Evolutionary conservation across 2,797 vertebrate genomes (phyloP).

Genomic region (Esox lucius): DNA sequence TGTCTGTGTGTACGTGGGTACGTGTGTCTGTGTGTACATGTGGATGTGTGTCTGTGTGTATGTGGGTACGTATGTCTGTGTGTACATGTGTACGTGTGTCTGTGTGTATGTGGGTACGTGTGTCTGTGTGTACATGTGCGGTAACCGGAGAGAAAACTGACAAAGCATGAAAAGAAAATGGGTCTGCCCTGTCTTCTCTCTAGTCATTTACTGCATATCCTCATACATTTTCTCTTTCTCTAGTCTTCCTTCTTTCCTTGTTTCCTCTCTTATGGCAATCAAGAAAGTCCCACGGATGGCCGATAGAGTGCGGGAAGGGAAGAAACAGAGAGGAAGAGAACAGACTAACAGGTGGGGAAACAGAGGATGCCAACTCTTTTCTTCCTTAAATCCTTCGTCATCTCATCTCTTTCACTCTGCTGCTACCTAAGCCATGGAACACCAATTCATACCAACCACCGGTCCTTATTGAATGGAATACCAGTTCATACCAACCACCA

Average conservation of each 20-base stretch:
- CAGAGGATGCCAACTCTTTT: neutral
- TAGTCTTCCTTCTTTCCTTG: neutral
- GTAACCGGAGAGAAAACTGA: constrained; percentile 8
- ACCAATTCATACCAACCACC: too few relatives aligned
- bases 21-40: too few relatives aligned
- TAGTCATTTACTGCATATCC: neutral
- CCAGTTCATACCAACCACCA: too few relatives aligned
- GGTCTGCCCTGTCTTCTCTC: neutral
- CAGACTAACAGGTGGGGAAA: neutral
- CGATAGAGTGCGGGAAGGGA: neutral
- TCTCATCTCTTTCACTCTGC: constrained; percentile 6
- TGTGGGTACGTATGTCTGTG: too few relatives aligned
- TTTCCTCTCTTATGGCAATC: neutral
- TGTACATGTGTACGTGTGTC: too few relatives aligned
- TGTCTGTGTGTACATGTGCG: too few relatives aligned
- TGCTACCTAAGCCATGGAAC: neutral
- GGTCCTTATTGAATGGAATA: too few relatives aligned
- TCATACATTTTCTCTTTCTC: neutral
- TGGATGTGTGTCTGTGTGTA: too few relatives aligned
- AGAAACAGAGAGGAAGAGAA: neutral
- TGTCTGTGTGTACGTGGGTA: too few relatives aligned
- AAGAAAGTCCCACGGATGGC: neutral
- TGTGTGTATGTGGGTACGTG: too few relatives aligned
- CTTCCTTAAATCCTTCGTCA: neutral
- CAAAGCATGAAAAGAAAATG: neutral